phyloP scores from a whole-genome alignment of 2,113 vertebrate genomes.

The Psilopsiagon aurifrons region DNA sequence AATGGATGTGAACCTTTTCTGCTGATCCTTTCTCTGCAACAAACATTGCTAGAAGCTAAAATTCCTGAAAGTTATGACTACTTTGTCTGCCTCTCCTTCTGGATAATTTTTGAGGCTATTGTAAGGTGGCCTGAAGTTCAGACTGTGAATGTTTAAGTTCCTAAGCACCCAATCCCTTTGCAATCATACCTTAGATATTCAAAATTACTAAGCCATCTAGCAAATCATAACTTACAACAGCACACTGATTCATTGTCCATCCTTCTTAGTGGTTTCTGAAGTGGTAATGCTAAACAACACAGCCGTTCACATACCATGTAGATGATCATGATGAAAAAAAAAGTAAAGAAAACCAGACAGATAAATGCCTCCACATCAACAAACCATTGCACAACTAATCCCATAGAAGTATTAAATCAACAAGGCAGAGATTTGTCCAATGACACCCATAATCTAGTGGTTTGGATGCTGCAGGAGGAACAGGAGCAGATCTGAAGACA shows the following conservation, averaged over 20 bases:
- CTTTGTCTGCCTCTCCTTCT: background rate
- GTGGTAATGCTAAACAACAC: background rate
- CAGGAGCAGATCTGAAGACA: background rate
- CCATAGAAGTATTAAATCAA: background rate
- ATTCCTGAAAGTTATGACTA: constrained; percentile 40
- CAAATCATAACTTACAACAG: background rate
- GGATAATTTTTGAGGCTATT: background rate
- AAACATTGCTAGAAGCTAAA: constrained; percentile 35
- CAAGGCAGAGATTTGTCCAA: background rate
- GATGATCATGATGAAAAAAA: background rate
- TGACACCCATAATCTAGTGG: background rate
- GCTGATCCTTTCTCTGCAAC: background rate
- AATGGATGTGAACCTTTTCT: background rate
- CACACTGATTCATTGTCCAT: background rate
- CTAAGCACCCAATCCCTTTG: background rate
- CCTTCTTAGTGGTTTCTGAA: background rate
- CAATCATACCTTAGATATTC: background rate
- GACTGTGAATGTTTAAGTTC: background rate
- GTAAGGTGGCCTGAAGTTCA: constrained; percentile 19
- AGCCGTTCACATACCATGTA: background rate
- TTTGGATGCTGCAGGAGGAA: background rate
- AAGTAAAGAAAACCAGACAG: background rate
- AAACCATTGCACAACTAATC: background rate
- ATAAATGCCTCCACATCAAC: background rate
- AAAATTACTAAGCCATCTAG: background rate